Conservation (phyloP, 1,140 invertebrate genomes). For the Megalonaias nervosa region DNA sequence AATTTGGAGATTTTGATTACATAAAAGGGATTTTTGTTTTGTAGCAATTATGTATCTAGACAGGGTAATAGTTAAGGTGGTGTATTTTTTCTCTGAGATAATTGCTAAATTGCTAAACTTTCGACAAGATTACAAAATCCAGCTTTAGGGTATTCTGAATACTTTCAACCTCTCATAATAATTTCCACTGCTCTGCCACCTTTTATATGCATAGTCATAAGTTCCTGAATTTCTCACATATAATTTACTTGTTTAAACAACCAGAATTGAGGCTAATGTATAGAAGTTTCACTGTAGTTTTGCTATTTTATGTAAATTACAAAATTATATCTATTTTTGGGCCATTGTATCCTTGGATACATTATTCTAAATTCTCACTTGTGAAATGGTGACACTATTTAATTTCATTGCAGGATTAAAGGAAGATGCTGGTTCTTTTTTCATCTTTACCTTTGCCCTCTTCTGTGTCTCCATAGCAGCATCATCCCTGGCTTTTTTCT, state of each 20-base stretch:
- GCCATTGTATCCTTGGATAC: background rate
- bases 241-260: background rate
- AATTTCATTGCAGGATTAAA: constrained; percentile 57
- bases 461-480: constrained; percentile 63
- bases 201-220: no score
- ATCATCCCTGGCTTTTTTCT: constrained; percentile 61
- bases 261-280: background rate
- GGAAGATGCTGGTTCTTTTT: constrained; percentile 52
- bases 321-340: background rate
- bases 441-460: constrained; percentile 62
- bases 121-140: no score
- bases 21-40: no score
- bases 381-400: constrained; percentile 1
- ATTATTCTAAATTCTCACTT: background rate
- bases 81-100: no score
- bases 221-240: no score
- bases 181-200: no score
- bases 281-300: background rate
- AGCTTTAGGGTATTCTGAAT: no score
- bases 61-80: no score
- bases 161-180: no score
- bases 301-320: background rate
- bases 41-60: no score
- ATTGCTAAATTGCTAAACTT: no score
- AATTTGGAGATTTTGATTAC: no score